These are phyloP conservation scores for Argya squamiceps DNA, from an alignment of 2,797 vertebrate species.

Conservation along the genomic window DNA sequence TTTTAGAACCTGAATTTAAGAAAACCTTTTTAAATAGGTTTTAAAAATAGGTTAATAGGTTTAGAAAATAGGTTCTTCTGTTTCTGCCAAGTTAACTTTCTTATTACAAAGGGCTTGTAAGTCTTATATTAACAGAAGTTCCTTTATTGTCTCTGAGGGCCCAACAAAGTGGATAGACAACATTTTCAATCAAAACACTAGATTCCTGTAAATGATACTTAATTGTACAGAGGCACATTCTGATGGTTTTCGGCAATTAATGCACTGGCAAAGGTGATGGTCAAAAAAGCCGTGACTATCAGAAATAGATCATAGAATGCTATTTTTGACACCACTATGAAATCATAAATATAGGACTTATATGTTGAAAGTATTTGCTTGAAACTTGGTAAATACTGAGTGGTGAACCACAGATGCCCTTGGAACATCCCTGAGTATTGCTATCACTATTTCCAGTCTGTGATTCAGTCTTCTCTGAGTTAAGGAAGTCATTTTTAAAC, in stretches of 20 bases:
- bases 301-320: background rate
- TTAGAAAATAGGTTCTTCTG: too few relatives aligned
- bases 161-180: background rate
- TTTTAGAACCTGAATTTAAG: background rate
- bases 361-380: conserved; percentile 41
- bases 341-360: conserved; percentile 9
- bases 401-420: conserved; percentile 64
- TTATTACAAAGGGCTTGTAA: background rate
- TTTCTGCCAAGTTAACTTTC: background rate
- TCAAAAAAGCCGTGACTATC: background rate
- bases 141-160: background rate
- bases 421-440: conserved; percentile 57
- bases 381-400: conserved; percentile 38
- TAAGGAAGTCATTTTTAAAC: conserved; percentile 55
- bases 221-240: background rate
- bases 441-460: conserved; percentile 74
- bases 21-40: too few relatives aligned
- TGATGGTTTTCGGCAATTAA: background rate
- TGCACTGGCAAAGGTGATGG: background rate
- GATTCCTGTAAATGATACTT: background rate
- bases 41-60: too few relatives aligned
- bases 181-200: background rate
- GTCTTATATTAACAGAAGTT: background rate
- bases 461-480: conserved; percentile 62
- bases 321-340: conserved; percentile 27